phyloP scores from a whole-genome alignment of 1,140 invertebrate genomes.

The Drosophila suzukii region DNA sequence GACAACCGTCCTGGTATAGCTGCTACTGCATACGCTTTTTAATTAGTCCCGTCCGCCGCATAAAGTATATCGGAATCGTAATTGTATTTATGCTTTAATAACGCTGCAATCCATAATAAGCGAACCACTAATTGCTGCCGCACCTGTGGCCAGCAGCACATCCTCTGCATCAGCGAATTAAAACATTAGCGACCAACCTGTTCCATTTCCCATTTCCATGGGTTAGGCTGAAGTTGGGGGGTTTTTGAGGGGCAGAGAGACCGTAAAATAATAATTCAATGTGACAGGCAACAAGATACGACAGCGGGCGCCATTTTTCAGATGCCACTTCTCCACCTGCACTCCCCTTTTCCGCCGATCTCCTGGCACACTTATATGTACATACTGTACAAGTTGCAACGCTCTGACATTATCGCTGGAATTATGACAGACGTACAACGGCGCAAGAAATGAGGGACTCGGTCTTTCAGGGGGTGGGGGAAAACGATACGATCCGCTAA shows the following conservation, averaged over 20 bases:
- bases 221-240: background rate
- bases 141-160: conserved; percentile 36
- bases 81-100: conserved; percentile 49
- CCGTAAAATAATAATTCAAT: conserved; percentile 82
- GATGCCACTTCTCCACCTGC: conserved; percentile 34
- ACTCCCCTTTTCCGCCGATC: conserved; percentile 21
- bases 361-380: conserved; percentile 51
- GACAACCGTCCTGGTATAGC: background rate
- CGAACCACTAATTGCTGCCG: conserved; percentile 43
- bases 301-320: conserved; percentile 75
- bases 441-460: conserved; percentile 1
- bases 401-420: conserved; percentile 64
- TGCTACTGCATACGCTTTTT: conserved; percentile 17
- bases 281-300: conserved; percentile 77
- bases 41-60: conserved; percentile 30
- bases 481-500: conserved; percentile 34
- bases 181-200: conserved; percentile 71
- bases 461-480: background rate
- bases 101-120: conserved; percentile 39
- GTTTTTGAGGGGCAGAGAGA: conserved; percentile 16
- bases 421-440: conserved; percentile 74
- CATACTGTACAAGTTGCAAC: conserved; percentile 15
- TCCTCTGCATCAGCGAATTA: conserved; percentile 56
- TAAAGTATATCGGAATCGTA: conserved; percentile 42
- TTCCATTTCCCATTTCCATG: conserved; percentile 45